A percentile compares a stretch with the other conserved stretches of the same genome.
Conservation (phyloP, 2,797 vertebrate genomes). For the Cyprinella venusta region DNA sequence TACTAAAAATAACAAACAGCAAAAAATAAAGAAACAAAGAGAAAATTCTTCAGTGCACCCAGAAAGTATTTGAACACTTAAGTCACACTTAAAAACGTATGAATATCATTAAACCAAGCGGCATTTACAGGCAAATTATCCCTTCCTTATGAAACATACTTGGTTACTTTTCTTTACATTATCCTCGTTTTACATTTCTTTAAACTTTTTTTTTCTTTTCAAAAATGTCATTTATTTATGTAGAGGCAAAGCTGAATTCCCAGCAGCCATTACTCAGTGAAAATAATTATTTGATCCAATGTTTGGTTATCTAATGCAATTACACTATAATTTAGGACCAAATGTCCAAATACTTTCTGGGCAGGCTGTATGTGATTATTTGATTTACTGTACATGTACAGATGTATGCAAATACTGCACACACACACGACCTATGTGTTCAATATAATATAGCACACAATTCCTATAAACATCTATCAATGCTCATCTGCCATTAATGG, state of each 20-base stretch:
- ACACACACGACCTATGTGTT: constrained; percentile 66
- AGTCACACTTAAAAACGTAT: background rate
- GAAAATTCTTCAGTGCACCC: constrained; percentile 5
- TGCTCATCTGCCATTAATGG: constrained; percentile 61
- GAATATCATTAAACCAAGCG: background rate
- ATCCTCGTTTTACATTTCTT: background rate
- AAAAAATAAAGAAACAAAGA: constrained; percentile 48
- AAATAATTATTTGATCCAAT: too few relatives aligned
- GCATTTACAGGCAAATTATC: background rate
- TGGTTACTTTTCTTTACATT: background rate
- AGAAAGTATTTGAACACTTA: constrained; percentile 2
- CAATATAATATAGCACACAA: constrained; percentile 70
- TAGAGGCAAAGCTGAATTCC: background rate
- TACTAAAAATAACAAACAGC: constrained; percentile 64
- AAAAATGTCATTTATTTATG: background rate
- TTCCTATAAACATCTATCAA: constrained; percentile 74
- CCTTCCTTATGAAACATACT: background rate
- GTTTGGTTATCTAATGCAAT: background rate
- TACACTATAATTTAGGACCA: background rate
- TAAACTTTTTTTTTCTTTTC: background rate
- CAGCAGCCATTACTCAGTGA: background rate
- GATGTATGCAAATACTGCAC: constrained; percentile 80
- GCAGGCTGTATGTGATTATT: constrained; percentile 70
- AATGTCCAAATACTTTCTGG: constrained; percentile 23
- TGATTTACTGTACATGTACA: constrained; percentile 86